Evolutionary conservation across 1,140 invertebrate genomes (phyloP).

Genomic region (Oedothorax gibbosus): DNA sequence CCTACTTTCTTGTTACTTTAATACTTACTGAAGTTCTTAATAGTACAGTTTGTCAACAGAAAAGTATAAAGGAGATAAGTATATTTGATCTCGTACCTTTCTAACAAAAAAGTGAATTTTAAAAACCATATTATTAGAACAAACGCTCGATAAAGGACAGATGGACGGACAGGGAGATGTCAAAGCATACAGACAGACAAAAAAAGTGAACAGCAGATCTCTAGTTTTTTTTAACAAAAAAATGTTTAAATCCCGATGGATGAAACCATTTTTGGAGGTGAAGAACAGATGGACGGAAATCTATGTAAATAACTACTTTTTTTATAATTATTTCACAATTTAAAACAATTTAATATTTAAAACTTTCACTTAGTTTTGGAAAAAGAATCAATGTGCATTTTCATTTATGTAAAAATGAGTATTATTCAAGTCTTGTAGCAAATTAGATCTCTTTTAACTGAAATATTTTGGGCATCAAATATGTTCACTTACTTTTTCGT

Average conservation of each 20-base stretch:
- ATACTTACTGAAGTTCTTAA: neutral
- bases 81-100: neutral
- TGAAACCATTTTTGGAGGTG: neutral
- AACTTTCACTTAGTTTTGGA: neutral
- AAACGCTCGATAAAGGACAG: neutral
- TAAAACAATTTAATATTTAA: neutral
- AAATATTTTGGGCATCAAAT: neutral
- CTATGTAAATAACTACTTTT: neutral
- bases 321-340: neutral
- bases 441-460: neutral
- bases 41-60: too few relatives aligned
- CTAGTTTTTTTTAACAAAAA: neutral
- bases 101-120: neutral
- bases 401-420: neutral
- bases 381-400: neutral
- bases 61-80: neutral
- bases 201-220: neutral
- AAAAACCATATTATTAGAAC: neutral
- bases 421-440: neutral
- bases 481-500: slow-evolving; percentile 69
- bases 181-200: neutral
- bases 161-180: neutral
- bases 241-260: neutral
- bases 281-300: neutral
- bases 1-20: neutral